Evolutionary conservation across 2,888 invertebrate genomes (phyloP).

Genomic region (Epiblema foenella): DNA sequence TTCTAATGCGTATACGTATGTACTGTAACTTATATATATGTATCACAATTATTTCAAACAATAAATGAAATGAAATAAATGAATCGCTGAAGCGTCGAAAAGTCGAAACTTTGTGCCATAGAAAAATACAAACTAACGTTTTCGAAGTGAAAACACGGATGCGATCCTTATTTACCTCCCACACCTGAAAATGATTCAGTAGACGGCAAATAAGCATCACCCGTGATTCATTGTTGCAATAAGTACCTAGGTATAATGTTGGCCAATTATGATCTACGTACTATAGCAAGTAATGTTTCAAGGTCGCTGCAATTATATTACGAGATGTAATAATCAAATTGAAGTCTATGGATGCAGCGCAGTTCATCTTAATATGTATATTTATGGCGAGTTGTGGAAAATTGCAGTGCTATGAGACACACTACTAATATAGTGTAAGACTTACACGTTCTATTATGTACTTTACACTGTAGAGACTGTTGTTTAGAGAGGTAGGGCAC

Average conservation of each 20-base stretch:
- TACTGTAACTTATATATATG: no score
- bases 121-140: background rate
- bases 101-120: no score
- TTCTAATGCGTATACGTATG: no score
- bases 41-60: no score
- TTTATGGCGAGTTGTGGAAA: no score
- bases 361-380: background rate
- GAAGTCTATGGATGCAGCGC: background rate
- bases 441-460: no score
- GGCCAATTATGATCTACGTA: conserved; percentile 17
- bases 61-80: no score
- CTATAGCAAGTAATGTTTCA: conserved; percentile 16
- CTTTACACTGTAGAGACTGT: no score
- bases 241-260: conserved; percentile 26
- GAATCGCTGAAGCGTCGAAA: no score
- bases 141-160: conserved; percentile 40
- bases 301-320: conserved; percentile 17
- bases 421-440: no score
- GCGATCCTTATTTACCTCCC: conserved; percentile 15
- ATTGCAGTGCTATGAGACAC: no score
- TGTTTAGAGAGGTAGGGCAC: no score
- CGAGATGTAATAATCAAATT: background rate
- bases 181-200: conserved; percentile 40
- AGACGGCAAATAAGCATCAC: conserved; percentile 20
- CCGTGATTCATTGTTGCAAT: conserved; percentile 29